Conservation (phyloP, 2,888 invertebrate genomes). For the Bruchidius siliquastri region DNA sequence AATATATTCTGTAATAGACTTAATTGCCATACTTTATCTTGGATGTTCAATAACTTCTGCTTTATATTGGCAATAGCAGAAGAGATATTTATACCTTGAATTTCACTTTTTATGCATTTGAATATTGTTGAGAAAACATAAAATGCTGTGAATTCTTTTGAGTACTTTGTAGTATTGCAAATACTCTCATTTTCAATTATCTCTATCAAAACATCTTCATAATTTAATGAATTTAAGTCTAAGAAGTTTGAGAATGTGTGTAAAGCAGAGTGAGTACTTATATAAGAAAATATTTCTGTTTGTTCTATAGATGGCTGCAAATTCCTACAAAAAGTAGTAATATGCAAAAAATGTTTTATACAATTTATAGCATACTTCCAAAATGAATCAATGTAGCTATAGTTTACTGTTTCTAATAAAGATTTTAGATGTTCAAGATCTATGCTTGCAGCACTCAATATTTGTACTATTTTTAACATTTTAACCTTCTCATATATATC, state of each 20-base stretch:
- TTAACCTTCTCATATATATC: slow-evolving; percentile 28
- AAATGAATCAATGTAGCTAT: slow-evolving; percentile 29
- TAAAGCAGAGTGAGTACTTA: slow-evolving; percentile 26
- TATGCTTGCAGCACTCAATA: slow-evolving; percentile 28
- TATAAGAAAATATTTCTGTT: slow-evolving; percentile 22
- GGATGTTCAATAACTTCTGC: slow-evolving; percentile 20
- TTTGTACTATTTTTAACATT: slow-evolving; percentile 31
- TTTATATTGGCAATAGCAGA: slow-evolving; percentile 17
- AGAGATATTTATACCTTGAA: slow-evolving; percentile 13
- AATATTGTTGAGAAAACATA: slow-evolving; percentile 20
- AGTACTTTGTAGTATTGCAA: slow-evolving; percentile 15
- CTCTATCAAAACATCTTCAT: slow-evolving; percentile 23
- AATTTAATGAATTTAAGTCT: slow-evolving; percentile 20
- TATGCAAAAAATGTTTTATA: slow-evolving; percentile 29
- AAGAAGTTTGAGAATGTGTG: slow-evolving; percentile 30
- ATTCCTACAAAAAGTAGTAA: slow-evolving; percentile 33
- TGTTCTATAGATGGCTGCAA: slow-evolving; percentile 11
- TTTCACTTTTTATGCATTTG: slow-evolving; percentile 15
- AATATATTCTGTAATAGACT: slow-evolving; percentile 71
- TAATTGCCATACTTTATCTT: slow-evolving; percentile 40
- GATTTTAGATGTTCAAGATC: slow-evolving; percentile 21
- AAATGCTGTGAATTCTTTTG: slow-evolving; percentile 18
- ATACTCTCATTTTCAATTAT: slow-evolving; percentile 25
- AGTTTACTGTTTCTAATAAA: slow-evolving; percentile 19
- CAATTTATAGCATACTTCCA: slow-evolving; percentile 33